These are phyloP conservation scores for Drosophila subobscura DNA, from an alignment of 1,140 invertebrate species.

Conservation along the genomic window DNA sequence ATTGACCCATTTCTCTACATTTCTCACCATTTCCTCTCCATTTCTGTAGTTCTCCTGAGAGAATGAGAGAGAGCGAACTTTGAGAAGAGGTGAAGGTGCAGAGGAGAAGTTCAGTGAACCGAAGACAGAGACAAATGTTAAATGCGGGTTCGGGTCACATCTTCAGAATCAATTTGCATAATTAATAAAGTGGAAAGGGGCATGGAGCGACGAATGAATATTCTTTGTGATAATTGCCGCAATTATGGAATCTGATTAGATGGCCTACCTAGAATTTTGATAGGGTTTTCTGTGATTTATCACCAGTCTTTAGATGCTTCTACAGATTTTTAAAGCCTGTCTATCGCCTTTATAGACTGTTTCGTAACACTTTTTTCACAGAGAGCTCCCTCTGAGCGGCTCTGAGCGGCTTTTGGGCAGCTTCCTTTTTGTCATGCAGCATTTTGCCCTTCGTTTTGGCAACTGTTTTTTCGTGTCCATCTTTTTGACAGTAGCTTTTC, in stretches of 20 bases:
- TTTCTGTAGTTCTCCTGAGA: constrained; percentile 26
- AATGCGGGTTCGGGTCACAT: constrained; percentile 62
- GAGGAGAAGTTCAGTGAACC: constrained; percentile 64
- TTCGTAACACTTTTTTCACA: no score
- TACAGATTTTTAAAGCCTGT: no score
- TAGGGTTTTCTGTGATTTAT: neutral
- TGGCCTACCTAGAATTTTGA: neutral
- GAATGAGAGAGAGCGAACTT: neutral
- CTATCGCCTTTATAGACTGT: no score
- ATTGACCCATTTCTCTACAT: constrained; percentile 57
- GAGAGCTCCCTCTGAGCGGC: no score
- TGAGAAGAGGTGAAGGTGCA: neutral
- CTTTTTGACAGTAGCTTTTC: neutral
- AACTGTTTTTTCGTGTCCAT: no score
- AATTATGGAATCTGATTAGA: constrained; percentile 56
- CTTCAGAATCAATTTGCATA: constrained; percentile 65
- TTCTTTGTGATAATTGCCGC: constrained; percentile 50
- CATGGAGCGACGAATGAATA: neutral
- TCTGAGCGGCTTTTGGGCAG: no score
- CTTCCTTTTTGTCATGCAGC: no score
- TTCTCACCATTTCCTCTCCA: no score
- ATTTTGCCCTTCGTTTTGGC: no score
- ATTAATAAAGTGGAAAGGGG: constrained; percentile 55
- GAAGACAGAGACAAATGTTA: constrained; percentile 25
- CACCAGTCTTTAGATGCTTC: neutral